These are phyloP conservation scores for Alectoris magna DNA, from an alignment of 2,797 vertebrate genomes.

Conservation along the genomic window DNA sequence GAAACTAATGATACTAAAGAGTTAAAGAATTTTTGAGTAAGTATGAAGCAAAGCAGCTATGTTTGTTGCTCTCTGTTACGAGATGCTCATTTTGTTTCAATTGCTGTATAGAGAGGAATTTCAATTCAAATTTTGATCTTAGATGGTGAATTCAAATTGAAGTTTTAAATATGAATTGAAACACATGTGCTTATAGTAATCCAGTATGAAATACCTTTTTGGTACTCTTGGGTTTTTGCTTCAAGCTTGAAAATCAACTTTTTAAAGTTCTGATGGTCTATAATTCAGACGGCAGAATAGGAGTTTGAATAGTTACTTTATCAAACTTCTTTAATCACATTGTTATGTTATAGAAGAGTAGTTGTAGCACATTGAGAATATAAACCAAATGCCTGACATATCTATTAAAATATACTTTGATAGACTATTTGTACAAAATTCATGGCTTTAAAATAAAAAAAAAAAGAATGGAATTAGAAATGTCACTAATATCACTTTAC, in stretches of 20 bases:
- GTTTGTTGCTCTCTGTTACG: background rate
- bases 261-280: background rate
- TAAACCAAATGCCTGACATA: background rate
- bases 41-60: background rate
- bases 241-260: background rate
- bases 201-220: background rate
- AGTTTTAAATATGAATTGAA: background rate
- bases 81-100: background rate
- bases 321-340: background rate
- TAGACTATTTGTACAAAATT: background rate
- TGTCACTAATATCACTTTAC: background rate
- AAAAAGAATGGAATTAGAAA: background rate
- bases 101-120: background rate
- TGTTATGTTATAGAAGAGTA: background rate
- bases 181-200: background rate
- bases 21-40: background rate
- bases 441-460: background rate
- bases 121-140: background rate
- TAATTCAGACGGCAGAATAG: background rate
- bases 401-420: background rate
- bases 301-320: background rate
- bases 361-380: background rate
- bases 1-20: background rate
- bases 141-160: background rate
- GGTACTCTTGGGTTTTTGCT: slow-evolving; percentile 17